Conservation (phyloP, 2,113 vertebrate genomes). For the Dissostichus mawsoni region DNA sequence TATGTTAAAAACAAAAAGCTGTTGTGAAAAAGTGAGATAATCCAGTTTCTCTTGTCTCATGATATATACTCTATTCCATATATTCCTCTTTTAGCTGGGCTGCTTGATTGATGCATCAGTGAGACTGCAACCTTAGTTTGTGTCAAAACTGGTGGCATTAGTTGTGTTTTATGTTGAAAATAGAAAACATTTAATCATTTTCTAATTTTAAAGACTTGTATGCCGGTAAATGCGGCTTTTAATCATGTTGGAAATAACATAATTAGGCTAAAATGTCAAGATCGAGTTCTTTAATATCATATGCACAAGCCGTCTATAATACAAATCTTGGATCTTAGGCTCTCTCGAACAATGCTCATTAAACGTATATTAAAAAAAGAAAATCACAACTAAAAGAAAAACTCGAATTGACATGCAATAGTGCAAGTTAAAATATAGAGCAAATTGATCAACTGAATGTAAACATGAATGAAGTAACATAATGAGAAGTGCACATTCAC, state of each 20-base stretch:
- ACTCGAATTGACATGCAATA: too few relatives aligned
- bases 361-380: too few relatives aligned
- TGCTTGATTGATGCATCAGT: neutral
- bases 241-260: neutral
- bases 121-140: neutral
- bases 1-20: neutral
- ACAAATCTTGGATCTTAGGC: too few relatives aligned
- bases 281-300: neutral
- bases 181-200: neutral
- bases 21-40: slow-evolving; percentile 6
- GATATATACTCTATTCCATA: neutral
- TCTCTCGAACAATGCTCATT: too few relatives aligned
- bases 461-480: too few relatives aligned
- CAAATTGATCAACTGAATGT: too few relatives aligned
- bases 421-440: too few relatives aligned
- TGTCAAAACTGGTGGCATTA: neutral
- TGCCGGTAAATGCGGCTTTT: neutral
- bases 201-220: neutral
- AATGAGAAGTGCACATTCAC: too few relatives aligned
- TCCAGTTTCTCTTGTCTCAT: neutral
- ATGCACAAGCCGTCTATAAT: too few relatives aligned
- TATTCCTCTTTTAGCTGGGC: neutral
- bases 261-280: neutral
- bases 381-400: too few relatives aligned
- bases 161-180: neutral